Percentiles rank a stretch among this genome's conserved stretches.
Evolutionary conservation across 2,113 vertebrate species (phyloP).

Genomic region (Corydoras maculifer): DNA sequence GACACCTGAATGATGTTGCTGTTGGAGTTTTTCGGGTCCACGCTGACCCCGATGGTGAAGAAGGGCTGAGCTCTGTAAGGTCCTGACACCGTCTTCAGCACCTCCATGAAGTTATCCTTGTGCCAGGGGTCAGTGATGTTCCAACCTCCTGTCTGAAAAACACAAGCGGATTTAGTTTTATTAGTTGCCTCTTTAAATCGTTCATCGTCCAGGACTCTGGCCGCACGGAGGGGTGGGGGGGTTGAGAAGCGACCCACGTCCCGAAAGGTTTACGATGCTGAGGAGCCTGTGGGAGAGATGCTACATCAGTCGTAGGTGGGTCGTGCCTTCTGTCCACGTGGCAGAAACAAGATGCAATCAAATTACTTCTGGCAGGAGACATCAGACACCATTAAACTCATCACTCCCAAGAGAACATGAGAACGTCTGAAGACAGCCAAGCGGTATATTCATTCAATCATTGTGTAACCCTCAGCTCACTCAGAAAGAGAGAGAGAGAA

Average conservation of each 20-base stretch:
- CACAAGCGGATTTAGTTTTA: not conserved
- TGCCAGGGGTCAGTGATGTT: constrained; percentile 88
- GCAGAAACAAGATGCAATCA: not conserved
- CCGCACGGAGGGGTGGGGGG: not conserved
- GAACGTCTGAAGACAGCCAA: constrained; percentile 16
- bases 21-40: constrained; percentile 94
- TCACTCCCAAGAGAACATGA: constrained; percentile 19
- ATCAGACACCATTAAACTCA: constrained; percentile 27
- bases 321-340: not conserved
- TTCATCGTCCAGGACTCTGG: too few relatives aligned
- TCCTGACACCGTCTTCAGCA: constrained; percentile 87
- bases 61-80: constrained; percentile 87
- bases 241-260: too few relatives aligned
- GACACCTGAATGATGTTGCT: constrained; percentile 91
- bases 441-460: constrained; percentile 22
- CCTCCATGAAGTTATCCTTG: constrained; percentile 89
- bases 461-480: constrained; percentile 9
- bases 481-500: not conserved
- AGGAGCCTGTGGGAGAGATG: not conserved
- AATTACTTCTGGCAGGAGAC: constrained; percentile 4
- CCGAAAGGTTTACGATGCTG: too few relatives aligned
- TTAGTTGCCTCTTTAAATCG: too few relatives aligned
- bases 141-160: constrained; percentile 85
- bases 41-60: constrained; percentile 83
- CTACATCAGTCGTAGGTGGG: not conserved